Evolutionary conservation across 2,113 vertebrate genomes (phyloP).

Genomic region (Triplophysa dalaica): DNA sequence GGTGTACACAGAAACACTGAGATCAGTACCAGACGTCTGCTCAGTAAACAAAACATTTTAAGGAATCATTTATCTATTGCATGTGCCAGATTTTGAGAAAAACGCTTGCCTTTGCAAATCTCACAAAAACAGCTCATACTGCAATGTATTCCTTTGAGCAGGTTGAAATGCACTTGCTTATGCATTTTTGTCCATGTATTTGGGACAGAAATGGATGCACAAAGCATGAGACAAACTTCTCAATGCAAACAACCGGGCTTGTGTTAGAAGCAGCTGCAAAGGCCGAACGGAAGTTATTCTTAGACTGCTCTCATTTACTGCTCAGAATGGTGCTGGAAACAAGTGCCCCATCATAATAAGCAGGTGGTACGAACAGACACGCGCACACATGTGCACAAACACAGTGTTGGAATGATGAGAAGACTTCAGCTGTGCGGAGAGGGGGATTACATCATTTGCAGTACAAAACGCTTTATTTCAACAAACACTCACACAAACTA

Average conservation of each 20-base stretch:
- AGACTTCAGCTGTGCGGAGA: not conserved
- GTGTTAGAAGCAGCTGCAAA: conserved; percentile 61
- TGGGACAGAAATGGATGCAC: not conserved
- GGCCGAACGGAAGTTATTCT: conserved; percentile 67
- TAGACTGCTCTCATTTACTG: conserved; percentile 63
- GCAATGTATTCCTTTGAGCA: too few species aligned
- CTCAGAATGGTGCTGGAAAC: conserved; percentile 56
- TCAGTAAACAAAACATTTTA: too few species aligned
- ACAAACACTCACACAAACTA: not conserved
- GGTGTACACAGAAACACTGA: too few species aligned
- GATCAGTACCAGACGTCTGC: too few species aligned
- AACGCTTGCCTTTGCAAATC: too few species aligned
- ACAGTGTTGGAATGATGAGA: conserved; percentile 25
- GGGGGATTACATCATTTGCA: not conserved
- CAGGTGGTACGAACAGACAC: conserved; percentile 60
- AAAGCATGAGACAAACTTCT: conserved; percentile 49
- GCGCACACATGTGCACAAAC: conserved; percentile 27
- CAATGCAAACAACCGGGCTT: conserved; percentile 64
- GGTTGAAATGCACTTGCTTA: not conserved
- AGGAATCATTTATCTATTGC: too few species aligned
- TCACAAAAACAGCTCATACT: too few species aligned
- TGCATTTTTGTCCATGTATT: conserved; percentile 1
- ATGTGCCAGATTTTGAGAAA: too few species aligned
- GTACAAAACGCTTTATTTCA: not conserved
- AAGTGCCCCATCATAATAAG: conserved; percentile 59